A percentile compares a stretch with the other conserved stretches of the same genome.
phyloP scores from a whole-genome alignment of 2,797 vertebrate genomes.

The Hozukius guyotensis region DNA sequence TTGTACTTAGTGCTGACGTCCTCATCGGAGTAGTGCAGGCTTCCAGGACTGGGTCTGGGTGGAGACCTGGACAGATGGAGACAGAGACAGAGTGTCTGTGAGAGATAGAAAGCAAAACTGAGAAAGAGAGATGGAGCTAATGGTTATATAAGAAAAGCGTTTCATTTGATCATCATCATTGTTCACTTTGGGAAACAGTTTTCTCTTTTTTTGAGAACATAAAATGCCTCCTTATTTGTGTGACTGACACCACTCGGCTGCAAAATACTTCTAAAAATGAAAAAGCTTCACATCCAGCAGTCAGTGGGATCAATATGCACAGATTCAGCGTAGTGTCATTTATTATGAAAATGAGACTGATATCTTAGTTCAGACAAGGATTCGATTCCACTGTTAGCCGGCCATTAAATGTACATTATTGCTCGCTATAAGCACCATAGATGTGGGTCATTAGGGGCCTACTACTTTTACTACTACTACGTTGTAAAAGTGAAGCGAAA shows the following conservation, averaged over 20 bases:
- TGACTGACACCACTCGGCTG: conserved; percentile 26
- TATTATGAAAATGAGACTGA: conserved; percentile 31
- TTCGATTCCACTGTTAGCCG: no score
- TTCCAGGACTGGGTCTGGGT: conserved; percentile 94
- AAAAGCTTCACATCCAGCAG: not conserved
- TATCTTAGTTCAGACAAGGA: conserved; percentile 4
- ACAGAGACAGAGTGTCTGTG: not conserved
- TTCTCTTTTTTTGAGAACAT: not conserved
- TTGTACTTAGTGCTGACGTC: conserved; percentile 96
- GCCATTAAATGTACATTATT: no score
- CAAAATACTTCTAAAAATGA: conserved; percentile 11
- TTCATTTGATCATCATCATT: conserved; percentile 14
- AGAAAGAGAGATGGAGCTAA: not conserved
- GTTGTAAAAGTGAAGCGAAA: no score
- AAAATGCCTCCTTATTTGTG: not conserved
- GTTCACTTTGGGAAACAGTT: not conserved
- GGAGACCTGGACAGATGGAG: conserved; percentile 85
- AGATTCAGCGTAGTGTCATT: conserved; percentile 14
- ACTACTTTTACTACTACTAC: no score
- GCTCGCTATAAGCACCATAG: no score
- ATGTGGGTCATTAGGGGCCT: no score
- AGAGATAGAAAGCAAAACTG: conserved; percentile 4
- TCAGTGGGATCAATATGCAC: conserved; percentile 3
- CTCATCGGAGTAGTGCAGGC: conserved; percentile 97
- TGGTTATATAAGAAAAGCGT: not conserved